Evolutionary conservation across 2,113 vertebrate genomes (phyloP), one percentile per base, ranked within the genome.

Genomic region (Lates calcarifer): DNA sequence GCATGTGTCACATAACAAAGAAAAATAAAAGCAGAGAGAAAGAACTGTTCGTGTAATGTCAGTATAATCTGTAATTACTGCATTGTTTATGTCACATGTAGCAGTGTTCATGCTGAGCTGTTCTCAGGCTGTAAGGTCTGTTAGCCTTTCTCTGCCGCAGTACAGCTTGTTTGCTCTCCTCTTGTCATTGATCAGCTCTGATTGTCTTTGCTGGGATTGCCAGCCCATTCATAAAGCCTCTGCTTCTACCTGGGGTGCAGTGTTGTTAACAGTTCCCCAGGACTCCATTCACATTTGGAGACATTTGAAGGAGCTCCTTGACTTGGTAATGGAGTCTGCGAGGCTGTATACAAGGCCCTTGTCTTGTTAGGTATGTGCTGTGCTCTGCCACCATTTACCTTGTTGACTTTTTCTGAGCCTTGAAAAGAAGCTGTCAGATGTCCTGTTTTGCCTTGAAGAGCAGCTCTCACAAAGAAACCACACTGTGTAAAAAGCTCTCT

Each of bases 261-360:
- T 66, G 74, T 81, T 68, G 83, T 87, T 85, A 86, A 85, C 78
- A 18, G 56, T 60, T 65, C 77, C 39, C 57, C 63, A 84, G 76
- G 78, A 84, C 49, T 74, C 51, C 43, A 83, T 83, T 87, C 57
- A 81, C 74, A 65, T 85, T 87, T 56, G 47, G 33, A 72, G 49
- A 35, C 53, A 66, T 53, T 55, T 87, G 58, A 82, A 70, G 72
- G n/a, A 73, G 43, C 85, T 87, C 41, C 79, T 84, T 82, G 70
- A 91, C 83, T 87, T 69, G 70, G 73, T 74, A 83, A 88, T 82
- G 29, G 45, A 24, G 39, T 72, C 72, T 77, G 26, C 1, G 7
- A 51, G 77, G 79, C 51, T 73, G 35, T 73, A 76, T 26, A 84
- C 71, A 71, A 83, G 72, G 41, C 22, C 22, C 28, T 83, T 69